Evolutionary conservation across 1,140 invertebrate species (phyloP).

Genomic region (Sipha flava): DNA sequence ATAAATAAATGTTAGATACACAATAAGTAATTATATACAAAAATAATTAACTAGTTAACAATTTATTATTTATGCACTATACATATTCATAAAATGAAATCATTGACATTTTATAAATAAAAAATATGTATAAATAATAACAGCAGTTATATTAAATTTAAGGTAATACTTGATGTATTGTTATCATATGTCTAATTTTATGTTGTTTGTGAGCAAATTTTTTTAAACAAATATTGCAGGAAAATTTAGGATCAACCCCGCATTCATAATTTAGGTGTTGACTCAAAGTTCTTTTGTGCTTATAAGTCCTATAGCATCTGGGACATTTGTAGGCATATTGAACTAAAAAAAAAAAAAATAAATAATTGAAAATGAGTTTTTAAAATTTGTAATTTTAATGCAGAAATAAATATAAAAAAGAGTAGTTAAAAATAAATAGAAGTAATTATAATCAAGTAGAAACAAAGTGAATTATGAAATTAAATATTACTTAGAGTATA

Average conservation of each 20-base stretch:
- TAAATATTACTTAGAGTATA: background rate
- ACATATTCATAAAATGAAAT: background rate
- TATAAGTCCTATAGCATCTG: slow-evolving; percentile 35
- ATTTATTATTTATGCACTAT: background rate
- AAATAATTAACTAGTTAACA: background rate
- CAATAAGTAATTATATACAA: background rate
- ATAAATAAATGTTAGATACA: background rate
- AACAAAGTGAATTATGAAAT: background rate
- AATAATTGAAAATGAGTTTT: background rate
- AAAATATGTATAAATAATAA: background rate
- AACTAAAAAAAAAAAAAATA: slow-evolving; percentile 15
- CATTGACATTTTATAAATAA: background rate
- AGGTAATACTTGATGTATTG: slow-evolving; percentile 3
- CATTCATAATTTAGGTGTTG: slow-evolving; percentile 34
- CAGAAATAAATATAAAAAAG: background rate
- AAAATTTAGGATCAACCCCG: slow-evolving; percentile 25
- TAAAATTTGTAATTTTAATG: background rate
- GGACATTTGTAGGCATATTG: slow-evolving; percentile 1
- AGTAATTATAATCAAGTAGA: background rate
- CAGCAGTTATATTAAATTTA: background rate
- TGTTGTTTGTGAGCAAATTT: slow-evolving; percentile 27
- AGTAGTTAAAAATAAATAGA: background rate
- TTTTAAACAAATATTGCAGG: slow-evolving; percentile 35
- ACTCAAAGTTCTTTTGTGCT: slow-evolving; percentile 35
- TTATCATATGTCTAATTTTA: background rate